Percentiles rank a stretch among this genome's conserved stretches.
phyloP scores from a whole-genome alignment of 2,888 invertebrate species.

The Drosophila formosana region DNA sequence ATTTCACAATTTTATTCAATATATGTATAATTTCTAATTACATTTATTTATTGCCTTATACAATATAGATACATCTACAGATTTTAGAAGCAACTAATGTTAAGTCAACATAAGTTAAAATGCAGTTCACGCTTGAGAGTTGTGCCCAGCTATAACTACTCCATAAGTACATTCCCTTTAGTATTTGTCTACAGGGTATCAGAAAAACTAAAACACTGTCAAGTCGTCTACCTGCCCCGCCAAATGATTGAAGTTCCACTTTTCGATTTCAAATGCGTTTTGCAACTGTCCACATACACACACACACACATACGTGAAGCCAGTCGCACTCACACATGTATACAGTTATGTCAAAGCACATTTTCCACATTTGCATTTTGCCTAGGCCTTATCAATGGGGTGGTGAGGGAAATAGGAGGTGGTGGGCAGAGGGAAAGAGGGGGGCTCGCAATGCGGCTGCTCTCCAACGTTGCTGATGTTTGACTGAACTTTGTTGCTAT shows the following conservation, averaged over 20 bases:
- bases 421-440: conserved; percentile 1
- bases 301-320: neutral
- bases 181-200: conserved; percentile 18
- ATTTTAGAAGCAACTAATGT: no score
- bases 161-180: no score
- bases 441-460: conserved; percentile 34
- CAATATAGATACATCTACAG: no score
- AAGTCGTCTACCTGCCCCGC: conserved; percentile 58
- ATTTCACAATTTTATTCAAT: no score
- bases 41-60: no score
- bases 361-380: conserved; percentile 73
- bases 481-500: conserved; percentile 74
- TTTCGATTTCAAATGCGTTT: conserved; percentile 79
- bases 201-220: conserved; percentile 27
- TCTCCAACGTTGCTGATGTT: conserved; percentile 65
- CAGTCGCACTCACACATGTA: conserved; percentile 9
- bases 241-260: conserved; percentile 77
- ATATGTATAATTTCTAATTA: no score
- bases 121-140: no score
- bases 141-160: no score
- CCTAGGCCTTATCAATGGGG: conserved; percentile 40
- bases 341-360: conserved; percentile 69
- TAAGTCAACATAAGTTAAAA: no score
- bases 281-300: conserved; percentile 53
- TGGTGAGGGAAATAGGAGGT: neutral